A percentile compares a stretch with the other conserved stretches of the same genome.
Conservation (phyloP, 2,797 vertebrate genomes). For the Crocidura indochinensis region DNA sequence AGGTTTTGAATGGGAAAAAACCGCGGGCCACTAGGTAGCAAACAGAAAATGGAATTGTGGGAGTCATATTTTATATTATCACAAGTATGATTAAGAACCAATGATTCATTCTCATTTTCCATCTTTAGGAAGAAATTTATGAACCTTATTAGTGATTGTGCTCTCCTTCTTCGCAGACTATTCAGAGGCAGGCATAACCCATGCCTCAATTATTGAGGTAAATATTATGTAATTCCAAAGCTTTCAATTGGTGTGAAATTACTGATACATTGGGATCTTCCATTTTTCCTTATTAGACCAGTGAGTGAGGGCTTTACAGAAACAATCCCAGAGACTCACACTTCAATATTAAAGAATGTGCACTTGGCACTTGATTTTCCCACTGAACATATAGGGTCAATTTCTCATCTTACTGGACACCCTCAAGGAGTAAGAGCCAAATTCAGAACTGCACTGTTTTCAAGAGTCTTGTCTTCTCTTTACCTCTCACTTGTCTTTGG, state of each 20-base stretch:
- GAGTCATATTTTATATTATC: conserved; percentile 69
- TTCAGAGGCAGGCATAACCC: conserved; percentile 54
- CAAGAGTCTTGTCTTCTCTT: conserved; percentile 52
- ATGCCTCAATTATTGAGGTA: conserved; percentile 81
- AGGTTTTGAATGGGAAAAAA: conserved; percentile 46
- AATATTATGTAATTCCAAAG: conserved; percentile 81
- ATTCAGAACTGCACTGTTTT: conserved; percentile 75
- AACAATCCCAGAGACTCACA: conserved; percentile 88
- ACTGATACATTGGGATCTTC: conserved; percentile 85
- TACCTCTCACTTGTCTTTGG: conserved; percentile 37
- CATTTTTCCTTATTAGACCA: conserved; percentile 88
- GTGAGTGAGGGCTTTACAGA: conserved; percentile 87
- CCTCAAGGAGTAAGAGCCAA: conserved; percentile 75
- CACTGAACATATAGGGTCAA: conserved; percentile 88
- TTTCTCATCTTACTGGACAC: conserved; percentile 85
- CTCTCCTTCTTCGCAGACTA: conserved; percentile 17
- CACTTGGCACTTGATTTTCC: conserved; percentile 88
- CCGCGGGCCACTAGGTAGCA: conserved; percentile 59
- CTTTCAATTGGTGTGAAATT: conserved; percentile 84
- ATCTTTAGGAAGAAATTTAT: conserved; percentile 62
- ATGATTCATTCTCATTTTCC: conserved; percentile 21
- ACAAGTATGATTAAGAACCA: conserved; percentile 47
- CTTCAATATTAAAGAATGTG: conserved; percentile 89
- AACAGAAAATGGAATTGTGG: conserved; percentile 66
- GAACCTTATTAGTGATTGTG: conserved; percentile 47